These are phyloP conservation scores for Drosophila nikananu DNA, from an alignment of 1,140 invertebrate species.

Conservation along the genomic window DNA sequence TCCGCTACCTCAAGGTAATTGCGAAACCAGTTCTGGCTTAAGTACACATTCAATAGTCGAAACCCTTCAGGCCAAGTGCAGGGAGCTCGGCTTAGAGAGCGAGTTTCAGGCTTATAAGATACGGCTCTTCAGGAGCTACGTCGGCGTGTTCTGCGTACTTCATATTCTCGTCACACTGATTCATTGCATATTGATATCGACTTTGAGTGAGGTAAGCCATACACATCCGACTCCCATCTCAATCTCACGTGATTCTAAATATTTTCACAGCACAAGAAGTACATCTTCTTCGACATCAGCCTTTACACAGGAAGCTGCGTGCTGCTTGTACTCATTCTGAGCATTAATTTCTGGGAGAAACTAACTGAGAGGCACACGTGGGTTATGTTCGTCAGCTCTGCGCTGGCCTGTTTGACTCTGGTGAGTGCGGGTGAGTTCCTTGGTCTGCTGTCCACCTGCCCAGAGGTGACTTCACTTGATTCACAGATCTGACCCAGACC, in stretches of 20 bases:
- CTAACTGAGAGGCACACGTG: slow-evolving; percentile 81
- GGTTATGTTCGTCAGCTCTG: slow-evolving; percentile 85
- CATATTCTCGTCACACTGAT: background rate
- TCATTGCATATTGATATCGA: slow-evolving; percentile 23
- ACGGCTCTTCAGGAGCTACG: slow-evolving; percentile 23
- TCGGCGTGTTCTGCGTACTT: slow-evolving; percentile 33
- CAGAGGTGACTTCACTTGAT: background rate
- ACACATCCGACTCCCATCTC: background rate
- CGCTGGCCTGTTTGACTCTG: slow-evolving; percentile 74
- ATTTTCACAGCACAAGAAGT: slow-evolving; percentile 16
- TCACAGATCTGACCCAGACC: slow-evolving; percentile 86
- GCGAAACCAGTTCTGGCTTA: background rate
- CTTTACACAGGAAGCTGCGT: slow-evolving; percentile 80
- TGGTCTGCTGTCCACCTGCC: too few species aligned
- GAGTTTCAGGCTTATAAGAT: slow-evolving; percentile 33
- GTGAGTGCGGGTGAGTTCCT: slow-evolving; percentile 54
- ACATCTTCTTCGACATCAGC: slow-evolving; percentile 67
- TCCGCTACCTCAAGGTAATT: slow-evolving; percentile 38
- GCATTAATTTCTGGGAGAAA: slow-evolving; percentile 85
- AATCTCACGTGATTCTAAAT: background rate
- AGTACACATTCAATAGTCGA: background rate
- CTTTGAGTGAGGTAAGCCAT: slow-evolving; percentile 19
- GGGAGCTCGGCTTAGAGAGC: slow-evolving; percentile 24
- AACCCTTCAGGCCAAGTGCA: slow-evolving; percentile 31
- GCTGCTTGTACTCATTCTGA: slow-evolving; percentile 85